Evolutionary conservation across 2,888 invertebrate genomes (phyloP).

Genomic region (Machimus rusticus): DNA sequence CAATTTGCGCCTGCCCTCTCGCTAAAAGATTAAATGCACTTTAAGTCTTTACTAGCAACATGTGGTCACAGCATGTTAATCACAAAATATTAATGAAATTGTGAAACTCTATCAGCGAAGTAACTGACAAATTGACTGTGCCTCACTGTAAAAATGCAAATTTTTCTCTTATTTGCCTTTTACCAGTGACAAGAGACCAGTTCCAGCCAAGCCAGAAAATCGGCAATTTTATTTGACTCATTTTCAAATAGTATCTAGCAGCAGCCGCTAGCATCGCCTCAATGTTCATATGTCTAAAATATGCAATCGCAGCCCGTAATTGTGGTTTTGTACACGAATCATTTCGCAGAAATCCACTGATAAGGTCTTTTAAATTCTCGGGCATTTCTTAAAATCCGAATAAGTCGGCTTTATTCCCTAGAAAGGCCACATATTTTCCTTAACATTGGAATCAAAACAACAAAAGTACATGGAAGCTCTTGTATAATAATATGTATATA

Average conservation of each 20-base stretch:
- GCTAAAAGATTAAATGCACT: not conserved
- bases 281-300: not conserved
- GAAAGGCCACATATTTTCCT: not conserved
- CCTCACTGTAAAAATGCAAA: not conserved
- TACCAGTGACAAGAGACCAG: not conserved
- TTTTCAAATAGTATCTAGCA: not conserved
- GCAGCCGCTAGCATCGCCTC: not conserved
- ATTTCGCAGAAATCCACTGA: not conserved
- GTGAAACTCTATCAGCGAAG: not conserved
- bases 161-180: not conserved
- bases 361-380: not conserved
- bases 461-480: not conserved
- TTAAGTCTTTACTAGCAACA: not conserved
- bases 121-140: not conserved
- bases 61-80: not conserved
- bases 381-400: not conserved
- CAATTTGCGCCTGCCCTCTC: not conserved
- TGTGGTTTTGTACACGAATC: not conserved
- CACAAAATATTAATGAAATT: not conserved
- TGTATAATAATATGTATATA: not conserved
- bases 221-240: not conserved
- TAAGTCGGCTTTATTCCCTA: not conserved
- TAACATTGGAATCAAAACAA: not conserved
- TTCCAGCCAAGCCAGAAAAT: not conserved
- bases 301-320: not conserved